Base-by-base conservation (phyloP, 2,797 vertebrate species). In the Neopelma chrysocephalum region DNA sequence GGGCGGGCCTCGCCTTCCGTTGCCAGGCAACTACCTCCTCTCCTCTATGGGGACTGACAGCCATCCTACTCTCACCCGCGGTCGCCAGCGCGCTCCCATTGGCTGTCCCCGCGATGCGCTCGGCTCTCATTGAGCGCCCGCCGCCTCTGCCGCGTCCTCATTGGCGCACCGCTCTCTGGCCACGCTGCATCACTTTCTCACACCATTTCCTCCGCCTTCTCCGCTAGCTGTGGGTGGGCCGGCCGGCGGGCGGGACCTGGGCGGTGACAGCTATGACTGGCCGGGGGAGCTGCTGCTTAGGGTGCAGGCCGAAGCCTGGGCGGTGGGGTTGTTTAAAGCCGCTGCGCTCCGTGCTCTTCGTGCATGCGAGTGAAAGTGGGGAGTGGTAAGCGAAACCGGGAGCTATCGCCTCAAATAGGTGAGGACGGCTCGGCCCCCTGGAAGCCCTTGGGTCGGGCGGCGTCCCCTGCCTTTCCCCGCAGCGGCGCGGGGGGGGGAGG, bases 101-200 rank as follows among this genome's bases (percentile, higher is more conserved):
- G 97, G 96, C 48, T 82, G n/a, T 27, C 69, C n/a, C 83, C 12
- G n/a, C 19, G 21, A 87, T 36, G 94, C 94, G 94, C 93, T 95
- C 94, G n/a, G 80, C 73, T 93, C 82, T 81, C 58, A 96, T 96
- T 97, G 94, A 85, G 78, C 89, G 71, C 72, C 78, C 66, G 29
- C 51, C 38, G 50, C 77, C 95, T 69, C 87, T 72, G 94, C 94
- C 43, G 83, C 71, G 34, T 82, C 48, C 71, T 85, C 82, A 97
- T 98, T 98, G 98, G 97, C 66, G 32, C 53, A 29, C 65, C 18
- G 64, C 78, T 98, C 98, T 98, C 98, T 99, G 98, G 98, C 99
- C 99, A 99, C 98, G 97, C 81, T 75, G 98, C 98, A 98, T 99
- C 98, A 98, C 95, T 96, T 97, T 90, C 94, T 98, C 97, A 97